phyloP scores from a whole-genome alignment of 2,888 invertebrate genomes.

The Chalcis sispes region DNA sequence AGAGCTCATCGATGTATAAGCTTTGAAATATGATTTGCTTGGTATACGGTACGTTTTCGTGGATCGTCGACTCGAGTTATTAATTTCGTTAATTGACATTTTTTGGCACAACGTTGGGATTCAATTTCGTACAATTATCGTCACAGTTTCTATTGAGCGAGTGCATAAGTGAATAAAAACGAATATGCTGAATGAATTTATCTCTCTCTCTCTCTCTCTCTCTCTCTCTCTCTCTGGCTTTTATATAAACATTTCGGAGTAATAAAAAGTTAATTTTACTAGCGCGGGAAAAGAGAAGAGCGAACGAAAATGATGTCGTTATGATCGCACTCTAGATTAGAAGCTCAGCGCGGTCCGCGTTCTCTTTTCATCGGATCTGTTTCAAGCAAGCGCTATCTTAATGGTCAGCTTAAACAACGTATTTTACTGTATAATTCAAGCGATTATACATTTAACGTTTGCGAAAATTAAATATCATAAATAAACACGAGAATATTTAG shows the following conservation, averaged over 20 bases:
- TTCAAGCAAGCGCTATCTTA: neutral
- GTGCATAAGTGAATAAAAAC: slow-evolving; percentile 26
- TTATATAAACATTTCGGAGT: slow-evolving; percentile 5
- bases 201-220: neutral
- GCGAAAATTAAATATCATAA: no score
- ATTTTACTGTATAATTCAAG: neutral
- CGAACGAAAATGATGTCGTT: slow-evolving; percentile 2
- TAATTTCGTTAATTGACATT: slow-evolving; percentile 45
- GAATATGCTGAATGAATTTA: neutral
- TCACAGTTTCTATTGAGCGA: slow-evolving; percentile 10
- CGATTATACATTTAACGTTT: no score
- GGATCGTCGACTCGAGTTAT: no score
- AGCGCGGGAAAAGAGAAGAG: neutral
- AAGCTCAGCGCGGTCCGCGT: neutral
- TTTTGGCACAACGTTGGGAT: slow-evolving; percentile 41
- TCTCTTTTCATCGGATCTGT: neutral
- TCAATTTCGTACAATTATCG: slow-evolving; percentile 38
- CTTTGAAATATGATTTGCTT: no score
- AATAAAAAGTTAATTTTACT: slow-evolving; percentile 39
- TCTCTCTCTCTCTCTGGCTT: neutral
- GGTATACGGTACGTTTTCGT: no score
- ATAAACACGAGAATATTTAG: no score
- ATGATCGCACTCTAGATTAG: neutral
- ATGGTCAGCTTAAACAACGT: neutral
- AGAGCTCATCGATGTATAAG: no score